Conservation (phyloP, 2,888 invertebrate species). For the Stomorhina lunata region DNA sequence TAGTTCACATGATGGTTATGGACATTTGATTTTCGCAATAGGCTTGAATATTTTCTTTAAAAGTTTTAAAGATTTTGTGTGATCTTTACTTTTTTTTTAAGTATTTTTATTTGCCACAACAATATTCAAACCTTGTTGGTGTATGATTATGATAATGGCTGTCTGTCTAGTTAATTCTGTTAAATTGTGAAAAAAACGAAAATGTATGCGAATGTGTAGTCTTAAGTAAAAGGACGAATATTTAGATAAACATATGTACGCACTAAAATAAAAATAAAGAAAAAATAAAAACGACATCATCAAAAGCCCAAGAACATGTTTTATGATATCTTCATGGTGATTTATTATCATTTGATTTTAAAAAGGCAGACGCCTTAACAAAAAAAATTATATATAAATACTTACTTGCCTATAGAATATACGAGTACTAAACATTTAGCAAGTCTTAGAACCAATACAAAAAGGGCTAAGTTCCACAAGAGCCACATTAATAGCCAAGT, state of each 20-base stretch:
- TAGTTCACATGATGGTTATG: constrained; percentile 35
- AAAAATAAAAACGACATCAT: constrained; percentile 44
- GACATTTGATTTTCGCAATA: constrained; percentile 16
- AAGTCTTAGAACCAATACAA: constrained; percentile 8
- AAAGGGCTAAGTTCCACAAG: constrained; percentile 32
- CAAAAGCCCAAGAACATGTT: constrained; percentile 73
- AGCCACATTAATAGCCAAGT: no score
- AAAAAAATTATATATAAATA: constrained; percentile 40
- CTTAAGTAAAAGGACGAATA: constrained; percentile 8
- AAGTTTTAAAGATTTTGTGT: background rate
- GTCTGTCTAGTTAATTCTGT: constrained; percentile 33
- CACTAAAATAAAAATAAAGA: background rate
- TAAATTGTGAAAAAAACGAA: background rate
- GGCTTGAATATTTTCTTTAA: background rate
- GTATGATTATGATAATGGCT: constrained; percentile 57
- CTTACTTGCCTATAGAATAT: constrained; percentile 24
- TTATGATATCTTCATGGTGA: constrained; percentile 78
- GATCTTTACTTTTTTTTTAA: background rate
- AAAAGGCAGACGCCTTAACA: constrained; percentile 68
- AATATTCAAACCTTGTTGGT: constrained; percentile 45
- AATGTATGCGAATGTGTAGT: background rate
- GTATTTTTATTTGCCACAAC: background rate
- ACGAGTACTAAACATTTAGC: constrained; percentile 50
- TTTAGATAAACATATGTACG: background rate
- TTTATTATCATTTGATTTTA: constrained; percentile 79